A percentile compares a stretch with the other conserved stretches of the same genome.
phyloP scores from a whole-genome alignment of 2,797 vertebrate species.

The Sebastes vulpes region DNA sequence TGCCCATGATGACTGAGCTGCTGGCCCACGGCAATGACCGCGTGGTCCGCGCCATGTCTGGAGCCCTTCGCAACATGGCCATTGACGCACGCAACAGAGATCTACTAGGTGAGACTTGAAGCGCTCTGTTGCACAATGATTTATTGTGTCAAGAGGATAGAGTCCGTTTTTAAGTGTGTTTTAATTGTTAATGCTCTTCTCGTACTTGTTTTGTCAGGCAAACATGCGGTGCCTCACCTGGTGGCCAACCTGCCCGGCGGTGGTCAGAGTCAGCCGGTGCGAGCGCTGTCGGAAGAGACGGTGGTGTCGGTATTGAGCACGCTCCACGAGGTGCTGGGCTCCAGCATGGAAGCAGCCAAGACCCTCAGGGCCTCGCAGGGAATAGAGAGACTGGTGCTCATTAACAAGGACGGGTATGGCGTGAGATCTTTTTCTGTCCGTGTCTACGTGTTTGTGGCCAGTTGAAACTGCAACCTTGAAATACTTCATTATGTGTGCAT shows the following conservation, averaged over 20 bases:
- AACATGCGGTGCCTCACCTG: constrained; percentile 92
- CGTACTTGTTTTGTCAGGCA: constrained; percentile 80
- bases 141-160: background rate
- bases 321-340: constrained; percentile 92
- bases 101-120: constrained; percentile 87
- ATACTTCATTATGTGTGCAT: background rate
- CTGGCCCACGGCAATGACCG: constrained; percentile 91
- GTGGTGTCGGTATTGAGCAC: constrained; percentile 94
- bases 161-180: background rate
- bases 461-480: fast-evolving
- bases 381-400: constrained; percentile 95
- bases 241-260: constrained; percentile 91
- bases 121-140: background rate
- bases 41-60: constrained; percentile 94
- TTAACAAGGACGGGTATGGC: constrained; percentile 94
- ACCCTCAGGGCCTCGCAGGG: constrained; percentile 93
- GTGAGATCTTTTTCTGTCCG: background rate
- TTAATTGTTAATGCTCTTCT: background rate
- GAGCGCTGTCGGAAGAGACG: constrained; percentile 91
- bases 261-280: constrained; percentile 90
- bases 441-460: background rate
- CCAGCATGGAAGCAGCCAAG: constrained; percentile 94
- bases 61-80: constrained; percentile 95
- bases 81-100: constrained; percentile 93
- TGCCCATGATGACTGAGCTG: constrained; percentile 93